Evolutionary conservation across 2,888 invertebrate species (phyloP), one percentile per base, ranked within the genome.

Genomic region (Bombyx huttoni): DNA sequence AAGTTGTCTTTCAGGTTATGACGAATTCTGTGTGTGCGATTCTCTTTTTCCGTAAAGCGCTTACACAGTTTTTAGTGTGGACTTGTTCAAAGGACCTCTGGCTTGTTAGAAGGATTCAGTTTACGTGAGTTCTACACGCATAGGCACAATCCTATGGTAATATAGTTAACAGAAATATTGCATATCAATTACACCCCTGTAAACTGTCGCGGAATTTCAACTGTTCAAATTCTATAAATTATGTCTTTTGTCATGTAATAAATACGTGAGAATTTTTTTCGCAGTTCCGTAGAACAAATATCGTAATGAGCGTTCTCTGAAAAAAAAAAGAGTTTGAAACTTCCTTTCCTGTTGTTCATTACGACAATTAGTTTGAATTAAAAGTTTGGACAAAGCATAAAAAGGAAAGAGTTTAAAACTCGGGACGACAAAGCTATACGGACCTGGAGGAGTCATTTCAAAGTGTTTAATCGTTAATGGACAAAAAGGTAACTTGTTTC

Each of bases 1-100:
- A 40, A 81, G 71, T 80, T 78, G 77, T 75, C 75, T 74, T 56
- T 56, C 65, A 72, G 76, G 78, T 81, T 84, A 83, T 83, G 83
- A 81, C 74, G 75, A 67, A 72, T 75, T 70, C 73, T 68, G 67
- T 69, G 69, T 70, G 65, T 64, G 45, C 24, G 50, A 24, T 40
- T 10, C 40, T 57, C 64, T 65, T 64, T 70, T 73, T 65, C 61
- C 62, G 58, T 57, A 59, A 61, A 61, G 60, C 57, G 63, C 67
- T 71, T 68, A 24, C 59, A 56, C 66, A 60, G 63, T 65, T 67
- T 61, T 57, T 62, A 63, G n/a, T 65, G 60, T 59, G 58, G n/a
- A 61, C 62, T 24, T 24, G 53, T 56, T 58, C 60, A 67, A 62
- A 66, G 64, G 65, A 68, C 74, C 70, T 70, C 70, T 24, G 24